Conservation (phyloP, 2,888 invertebrate species). For the Cephus rjabovi region DNA sequence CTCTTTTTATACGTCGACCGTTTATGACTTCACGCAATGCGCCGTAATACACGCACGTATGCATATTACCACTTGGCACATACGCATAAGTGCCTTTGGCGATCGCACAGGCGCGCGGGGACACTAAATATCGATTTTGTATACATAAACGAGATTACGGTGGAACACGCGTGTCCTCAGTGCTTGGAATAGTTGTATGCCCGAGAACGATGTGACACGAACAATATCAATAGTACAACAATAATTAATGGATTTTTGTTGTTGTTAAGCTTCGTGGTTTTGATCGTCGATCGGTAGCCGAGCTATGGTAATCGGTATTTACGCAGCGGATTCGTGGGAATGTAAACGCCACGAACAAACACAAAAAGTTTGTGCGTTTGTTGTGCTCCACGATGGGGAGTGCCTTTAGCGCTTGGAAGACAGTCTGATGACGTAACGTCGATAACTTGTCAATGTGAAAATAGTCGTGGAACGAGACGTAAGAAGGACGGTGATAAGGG, state of each 20-base stretch:
- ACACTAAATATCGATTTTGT: background rate
- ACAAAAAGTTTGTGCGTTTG: background rate
- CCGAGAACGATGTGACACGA: background rate
- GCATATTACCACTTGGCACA: background rate
- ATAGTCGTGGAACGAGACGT: background rate
- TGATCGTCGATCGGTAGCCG: background rate
- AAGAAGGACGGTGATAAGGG: background rate
- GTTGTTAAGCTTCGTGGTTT: background rate
- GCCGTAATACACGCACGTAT: background rate
- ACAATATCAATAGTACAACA: background rate
- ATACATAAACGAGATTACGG: background rate
- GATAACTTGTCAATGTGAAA: background rate
- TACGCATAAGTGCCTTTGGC: background rate
- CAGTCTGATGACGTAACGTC: background rate
- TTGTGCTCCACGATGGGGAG: background rate
- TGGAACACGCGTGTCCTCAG: too few relatives aligned
- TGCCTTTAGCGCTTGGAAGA: background rate
- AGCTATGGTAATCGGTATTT: background rate
- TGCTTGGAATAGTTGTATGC: background rate
- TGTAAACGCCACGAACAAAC: background rate
- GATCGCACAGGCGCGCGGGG: background rate
- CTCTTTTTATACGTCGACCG: background rate
- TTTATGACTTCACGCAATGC: background rate
- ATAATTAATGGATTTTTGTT: background rate
- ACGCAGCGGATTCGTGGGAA: background rate